Conservation (phyloP, 1,140 invertebrate genomes). For the Globodera rostochiensis region DNA sequence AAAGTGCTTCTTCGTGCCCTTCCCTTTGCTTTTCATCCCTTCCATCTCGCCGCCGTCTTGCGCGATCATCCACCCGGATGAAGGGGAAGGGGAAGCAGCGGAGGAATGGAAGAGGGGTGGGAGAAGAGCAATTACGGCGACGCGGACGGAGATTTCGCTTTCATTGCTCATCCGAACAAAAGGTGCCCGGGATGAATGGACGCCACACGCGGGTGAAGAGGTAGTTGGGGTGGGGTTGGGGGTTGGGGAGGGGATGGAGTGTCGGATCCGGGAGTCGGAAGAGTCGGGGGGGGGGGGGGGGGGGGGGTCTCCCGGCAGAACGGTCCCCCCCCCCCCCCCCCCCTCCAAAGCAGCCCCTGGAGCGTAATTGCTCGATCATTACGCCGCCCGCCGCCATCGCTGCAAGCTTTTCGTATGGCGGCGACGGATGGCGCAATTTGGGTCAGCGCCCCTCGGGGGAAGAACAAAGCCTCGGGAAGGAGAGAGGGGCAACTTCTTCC, state of each 20-base stretch:
- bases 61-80: conserved; percentile 15
- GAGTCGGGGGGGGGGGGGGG: not conserved
- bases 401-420: conserved; percentile 1
- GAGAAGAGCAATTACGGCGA: conserved; percentile 5
- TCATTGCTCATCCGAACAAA: not conserved
- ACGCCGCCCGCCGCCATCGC: not conserved
- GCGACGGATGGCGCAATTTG: conserved; percentile 34
- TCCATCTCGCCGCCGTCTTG: not conserved
- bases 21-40: not conserved
- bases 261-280: not conserved
- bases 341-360: not conserved
- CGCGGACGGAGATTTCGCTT: conserved; percentile 1
- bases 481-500: not conserved
- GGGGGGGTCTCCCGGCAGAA: not conserved
- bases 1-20: not conserved
- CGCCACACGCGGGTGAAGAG: conserved; percentile 1
- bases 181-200: conserved; percentile 7
- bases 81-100: not conserved
- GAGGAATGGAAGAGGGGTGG: not conserved
- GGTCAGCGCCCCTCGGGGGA: conserved; percentile 16
- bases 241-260: not conserved
- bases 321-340: not conserved
- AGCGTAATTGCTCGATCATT: conserved; percentile 17
- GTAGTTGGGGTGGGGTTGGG: not conserved
- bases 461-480: conserved; percentile 11